These are phyloP conservation scores for Sialis lutaria DNA, from an alignment of 2,888 invertebrate species.

Conservation along the genomic window DNA sequence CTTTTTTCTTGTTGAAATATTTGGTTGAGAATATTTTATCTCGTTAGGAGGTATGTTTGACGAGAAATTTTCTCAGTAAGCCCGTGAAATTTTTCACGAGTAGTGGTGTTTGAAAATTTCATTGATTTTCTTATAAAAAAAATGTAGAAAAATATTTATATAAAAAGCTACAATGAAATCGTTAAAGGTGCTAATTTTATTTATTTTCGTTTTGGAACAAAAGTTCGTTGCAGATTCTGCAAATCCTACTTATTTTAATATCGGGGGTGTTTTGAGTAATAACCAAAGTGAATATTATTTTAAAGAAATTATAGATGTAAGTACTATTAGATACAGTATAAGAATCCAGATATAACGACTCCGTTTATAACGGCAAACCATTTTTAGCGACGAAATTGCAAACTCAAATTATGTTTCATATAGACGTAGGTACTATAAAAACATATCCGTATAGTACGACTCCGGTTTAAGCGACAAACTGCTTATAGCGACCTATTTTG, in stretches of 20 bases:
- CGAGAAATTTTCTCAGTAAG: background rate
- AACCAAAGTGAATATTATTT: constrained; percentile 66
- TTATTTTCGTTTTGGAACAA: background rate
- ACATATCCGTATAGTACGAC: no score
- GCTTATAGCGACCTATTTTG: no score
- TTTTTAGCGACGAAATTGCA: no score
- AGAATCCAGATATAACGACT: no score
- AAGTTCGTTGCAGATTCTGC: constrained; percentile 11
- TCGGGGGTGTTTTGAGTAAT: constrained; percentile 83
- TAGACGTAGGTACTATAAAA: no score
- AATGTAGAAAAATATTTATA: background rate
- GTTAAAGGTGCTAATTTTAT: background rate
- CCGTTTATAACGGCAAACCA: no score
- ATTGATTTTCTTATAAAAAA: background rate
- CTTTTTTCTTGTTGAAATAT: background rate
- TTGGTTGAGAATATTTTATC: background rate
- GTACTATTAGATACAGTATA: no score
- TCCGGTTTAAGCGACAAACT: no score
- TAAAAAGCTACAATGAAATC: background rate
- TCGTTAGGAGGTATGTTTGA: background rate
- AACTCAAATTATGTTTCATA: no score
- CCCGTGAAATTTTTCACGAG: background rate
- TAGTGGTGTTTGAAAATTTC: background rate
- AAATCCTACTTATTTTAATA: constrained; percentile 59
- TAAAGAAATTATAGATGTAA: constrained; percentile 67